Percentiles rank a stretch among this genome's conserved stretches.
Conservation (phyloP, 2,888 invertebrate genomes). For the Cistogaster globosa region DNA sequence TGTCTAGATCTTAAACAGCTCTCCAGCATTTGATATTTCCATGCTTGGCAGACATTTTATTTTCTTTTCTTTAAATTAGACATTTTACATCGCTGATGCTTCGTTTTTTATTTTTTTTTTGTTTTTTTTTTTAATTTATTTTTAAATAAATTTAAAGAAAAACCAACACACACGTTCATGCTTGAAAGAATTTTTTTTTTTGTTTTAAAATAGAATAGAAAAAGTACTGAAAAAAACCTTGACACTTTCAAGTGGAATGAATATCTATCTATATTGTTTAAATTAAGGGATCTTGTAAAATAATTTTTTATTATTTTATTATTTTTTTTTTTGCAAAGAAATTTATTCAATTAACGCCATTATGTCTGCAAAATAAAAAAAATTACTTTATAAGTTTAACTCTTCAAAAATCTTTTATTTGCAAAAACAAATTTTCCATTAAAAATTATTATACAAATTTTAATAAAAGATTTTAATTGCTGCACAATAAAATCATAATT, state of each 20-base stretch:
- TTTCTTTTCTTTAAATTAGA: conserved; percentile 45
- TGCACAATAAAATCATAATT: conserved; percentile 25
- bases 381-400: conserved; percentile 18
- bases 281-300: conserved; percentile 12
- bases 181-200: conserved; percentile 20
- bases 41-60: conserved; percentile 40
- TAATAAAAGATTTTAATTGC: conserved; percentile 53
- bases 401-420: conserved; percentile 41
- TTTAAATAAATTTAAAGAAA: conserved; percentile 31
- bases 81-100: conserved; percentile 31
- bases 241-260: conserved; percentile 36
- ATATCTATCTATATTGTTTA: conserved; percentile 4
- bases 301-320: background rate
- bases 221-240: conserved; percentile 21
- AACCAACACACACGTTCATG: conserved; percentile 39
- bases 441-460: conserved; percentile 6
- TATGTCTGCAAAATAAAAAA: conserved; percentile 28
- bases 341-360: conserved; percentile 29
- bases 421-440: conserved; percentile 1
- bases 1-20: conserved; percentile 29
- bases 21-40: conserved; percentile 41
- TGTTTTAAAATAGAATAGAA: conserved; percentile 33
- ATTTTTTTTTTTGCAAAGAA: too few species aligned
- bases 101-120: background rate
- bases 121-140: conserved; percentile 7